Evolutionary conservation across 2,113 vertebrate genomes (phyloP), one percentile per base, ranked within the genome.

Genomic region (Dromas ardeola): DNA sequence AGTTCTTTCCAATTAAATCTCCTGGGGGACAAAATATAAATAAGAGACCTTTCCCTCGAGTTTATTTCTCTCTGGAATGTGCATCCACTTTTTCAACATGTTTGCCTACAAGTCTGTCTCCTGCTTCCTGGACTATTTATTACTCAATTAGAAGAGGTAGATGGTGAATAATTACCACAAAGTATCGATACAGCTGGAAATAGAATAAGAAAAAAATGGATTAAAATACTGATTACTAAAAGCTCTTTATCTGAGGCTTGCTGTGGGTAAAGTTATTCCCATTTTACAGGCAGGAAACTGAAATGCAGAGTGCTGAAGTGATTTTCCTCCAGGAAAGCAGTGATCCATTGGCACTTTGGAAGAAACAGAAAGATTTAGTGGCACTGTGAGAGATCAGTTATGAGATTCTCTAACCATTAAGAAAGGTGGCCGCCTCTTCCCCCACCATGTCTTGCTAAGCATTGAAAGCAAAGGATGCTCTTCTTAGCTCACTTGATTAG

Each of bases 131-230:
- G 59, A 86, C 87, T 94, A 80, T 88, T 91, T 94, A 86, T 91
- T 97, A 71, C 30, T 70, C 87, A 90, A 70, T 96, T 92, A 95
- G 55, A 81, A 91, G 74, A 94, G 55, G 47, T 94, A 86, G 80
- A 70, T 91, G 74, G 42, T 90, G 78, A 96, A 90, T 89, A 87
- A 97, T 91, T 92, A 55, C 66, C 62, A 85, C 15, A 73, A 74
- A 66, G 42, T 95, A 94, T 95, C 0, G 2, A 92, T 92, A 93
- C 16, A 74, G 22, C 52, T 90, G 55, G 63, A 96, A 93, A 94
- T 42, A 92, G 85, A 95, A 49, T 55, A 87, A 77, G 43, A 47
- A 86, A 94, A 80, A 93, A 90, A 43, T 17, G n/a, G 38, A 59
- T 93, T 95, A 90, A 21, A 71, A 47, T 81, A 62, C 42, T 6